Base-by-base conservation (phyloP, 1,140 invertebrate species). In the Babylonia areolata region DNA sequence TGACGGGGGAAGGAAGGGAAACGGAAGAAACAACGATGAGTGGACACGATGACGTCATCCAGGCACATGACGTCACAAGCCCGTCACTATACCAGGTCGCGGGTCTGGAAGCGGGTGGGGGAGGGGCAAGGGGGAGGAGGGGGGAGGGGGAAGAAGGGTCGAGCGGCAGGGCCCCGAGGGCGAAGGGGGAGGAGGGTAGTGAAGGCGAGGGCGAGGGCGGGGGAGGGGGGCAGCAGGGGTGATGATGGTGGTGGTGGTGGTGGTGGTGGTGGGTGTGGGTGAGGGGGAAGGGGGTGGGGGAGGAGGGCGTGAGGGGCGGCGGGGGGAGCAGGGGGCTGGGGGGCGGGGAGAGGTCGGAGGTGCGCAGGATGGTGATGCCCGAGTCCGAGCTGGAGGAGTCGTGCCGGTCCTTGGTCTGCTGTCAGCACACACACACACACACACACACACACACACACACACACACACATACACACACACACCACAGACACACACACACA, bases 311-410 rank as follows among this genome's bases (percentile, higher is more conserved):
- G 71, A 73, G 35, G 79, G 86, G 81, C 17, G 87, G 69, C 31
- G 73, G 84, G 39, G 87, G 82, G 58, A 85, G 86, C 71, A 91
- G 90, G 9, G 92, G 92, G 80, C 90, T 91, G 35, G 89, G 88
- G 0, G 92, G 92, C 12, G 92, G 92, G 51, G 89, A 91, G 23
- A 89, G 85, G 20, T 90, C 90, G 12, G 85, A 88, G 28, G 89
- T 90, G 77, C 88, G 81, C 5, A 91, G 80, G 73, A 92, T 92
- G n/a, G 89, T 91, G 73, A 93, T 93, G 28, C 92, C 92, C n/a
- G 92, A 93, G 83, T 93, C 92, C 2, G 92, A 92, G 23, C 92
- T 90, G n/a, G 91, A 93, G 1, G 92, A 93, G 77, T 93, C 91
- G 83, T 93, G 92, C 5, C 92, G 87, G 35, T 93, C 91, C 78